Evolutionary conservation across 2,888 invertebrate species (phyloP).

Genomic region (Drosophila anomalata): DNA sequence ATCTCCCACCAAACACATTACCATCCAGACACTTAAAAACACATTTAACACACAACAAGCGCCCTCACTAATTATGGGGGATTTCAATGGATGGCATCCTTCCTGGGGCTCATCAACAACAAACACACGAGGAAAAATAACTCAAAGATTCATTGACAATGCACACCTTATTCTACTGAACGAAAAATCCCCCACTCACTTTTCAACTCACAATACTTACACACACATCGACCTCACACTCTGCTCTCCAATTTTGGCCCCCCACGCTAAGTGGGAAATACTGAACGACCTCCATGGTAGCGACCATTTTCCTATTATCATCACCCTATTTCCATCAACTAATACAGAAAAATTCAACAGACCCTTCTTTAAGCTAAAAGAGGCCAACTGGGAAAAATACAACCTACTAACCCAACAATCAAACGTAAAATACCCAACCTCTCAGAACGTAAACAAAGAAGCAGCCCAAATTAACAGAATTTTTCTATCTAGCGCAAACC

Average conservation of each 20-base stretch:
- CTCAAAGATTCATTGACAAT: not conserved
- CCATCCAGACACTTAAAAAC: not conserved
- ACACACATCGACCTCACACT: not conserved
- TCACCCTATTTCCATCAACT: not conserved
- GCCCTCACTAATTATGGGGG: slow-evolving; percentile 2
- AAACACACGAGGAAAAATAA: slow-evolving; percentile 9
- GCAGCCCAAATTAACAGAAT: too few species aligned
- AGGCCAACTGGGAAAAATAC: slow-evolving; percentile 6
- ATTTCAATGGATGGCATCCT: not conserved
- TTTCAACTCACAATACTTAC: too few species aligned
- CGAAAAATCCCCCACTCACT: slow-evolving; percentile 7
- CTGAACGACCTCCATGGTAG: not conserved
- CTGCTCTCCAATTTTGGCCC: slow-evolving; percentile 7
- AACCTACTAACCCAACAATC: slow-evolving; percentile 6
- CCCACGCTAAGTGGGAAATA: not conserved
- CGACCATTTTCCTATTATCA: not conserved
- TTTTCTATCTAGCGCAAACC: too few species aligned
- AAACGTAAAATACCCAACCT: slow-evolving; percentile 7
- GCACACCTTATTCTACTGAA: not conserved
- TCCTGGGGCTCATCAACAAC: slow-evolving; percentile 6
- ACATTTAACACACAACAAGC: not conserved
- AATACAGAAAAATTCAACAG: slow-evolving; percentile 7
- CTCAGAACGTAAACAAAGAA: too few species aligned
- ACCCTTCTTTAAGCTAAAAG: slow-evolving; percentile 3
- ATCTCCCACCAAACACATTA: slow-evolving; percentile 2